A percentile compares a stretch with the other conserved stretches of the same genome.
These are phyloP conservation scores for Cheilosia impressa DNA, from an alignment of 2,888 invertebrate genomes.

Conservation along the genomic window DNA sequence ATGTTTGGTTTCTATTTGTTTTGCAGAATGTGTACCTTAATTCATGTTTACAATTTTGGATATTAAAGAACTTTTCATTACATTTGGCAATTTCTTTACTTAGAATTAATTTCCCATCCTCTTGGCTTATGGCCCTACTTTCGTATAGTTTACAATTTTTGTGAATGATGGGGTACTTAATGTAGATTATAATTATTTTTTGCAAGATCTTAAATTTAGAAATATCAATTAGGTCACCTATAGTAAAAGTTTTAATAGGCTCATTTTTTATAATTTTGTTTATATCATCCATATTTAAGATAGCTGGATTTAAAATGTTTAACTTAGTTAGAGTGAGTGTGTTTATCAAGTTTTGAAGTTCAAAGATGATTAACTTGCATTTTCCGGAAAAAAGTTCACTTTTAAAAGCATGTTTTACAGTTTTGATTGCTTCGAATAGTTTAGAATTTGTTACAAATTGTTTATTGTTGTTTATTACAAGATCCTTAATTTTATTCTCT, in stretches of 20 bases:
- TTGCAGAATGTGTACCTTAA: neutral
- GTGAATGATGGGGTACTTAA: neutral
- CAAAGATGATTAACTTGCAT: no score
- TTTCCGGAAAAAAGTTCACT: neutral
- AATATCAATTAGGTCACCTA: neutral
- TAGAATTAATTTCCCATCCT: neutral
- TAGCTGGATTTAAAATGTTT: no score
- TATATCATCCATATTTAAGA: no score
- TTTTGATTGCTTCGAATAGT: neutral
- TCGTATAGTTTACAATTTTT: neutral
- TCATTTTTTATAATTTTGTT: no score
- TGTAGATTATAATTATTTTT: neutral
- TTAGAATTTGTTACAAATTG: neutral
- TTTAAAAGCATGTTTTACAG: constrained; percentile 12
- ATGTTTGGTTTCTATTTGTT: neutral
- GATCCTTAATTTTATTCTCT: neutral
- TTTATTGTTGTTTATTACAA: no score
- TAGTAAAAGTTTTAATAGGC: no score
- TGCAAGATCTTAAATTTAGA: no score
- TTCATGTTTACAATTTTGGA: neutral
- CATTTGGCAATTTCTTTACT: neutral
- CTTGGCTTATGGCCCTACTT: neutral
- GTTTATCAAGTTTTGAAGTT: no score
- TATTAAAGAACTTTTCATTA: neutral
- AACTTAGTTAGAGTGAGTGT: no score